Evolutionary conservation across 2,888 invertebrate genomes (phyloP).

Genomic region (Oscheius myriophilus): DNA sequence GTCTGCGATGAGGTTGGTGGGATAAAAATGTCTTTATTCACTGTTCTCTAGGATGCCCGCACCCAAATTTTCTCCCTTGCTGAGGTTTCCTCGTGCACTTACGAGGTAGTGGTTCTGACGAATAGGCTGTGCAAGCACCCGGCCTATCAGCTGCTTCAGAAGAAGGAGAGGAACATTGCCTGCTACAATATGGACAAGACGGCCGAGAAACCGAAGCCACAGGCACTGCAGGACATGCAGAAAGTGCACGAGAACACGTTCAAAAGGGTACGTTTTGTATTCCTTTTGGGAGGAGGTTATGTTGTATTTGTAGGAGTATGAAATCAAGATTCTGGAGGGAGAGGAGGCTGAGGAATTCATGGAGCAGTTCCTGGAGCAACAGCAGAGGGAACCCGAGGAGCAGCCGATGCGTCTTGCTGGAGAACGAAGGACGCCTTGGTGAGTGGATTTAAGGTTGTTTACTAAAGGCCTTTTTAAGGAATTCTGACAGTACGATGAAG

Average conservation of each 20-base stretch:
- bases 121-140: constrained; percentile 89
- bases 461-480: constrained; percentile 1
- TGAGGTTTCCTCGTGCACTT: constrained; percentile 83
- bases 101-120: constrained; percentile 89
- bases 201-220: constrained; percentile 69
- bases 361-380: neutral
- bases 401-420: constrained; percentile 5
- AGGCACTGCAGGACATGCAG: constrained; percentile 48
- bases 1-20: constrained; percentile 59
- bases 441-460: neutral
- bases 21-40: neutral
- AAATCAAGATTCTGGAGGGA: constrained; percentile 5
- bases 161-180: constrained; percentile 56
- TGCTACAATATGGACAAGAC: constrained; percentile 63
- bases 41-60: neutral
- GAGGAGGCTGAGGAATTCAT: constrained; percentile 13
- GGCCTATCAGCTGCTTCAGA: constrained; percentile 74
- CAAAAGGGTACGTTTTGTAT: constrained; percentile 32
- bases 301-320: constrained; percentile 10
- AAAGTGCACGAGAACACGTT: constrained; percentile 44
- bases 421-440: constrained; percentile 10
- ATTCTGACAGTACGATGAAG: constrained; percentile 22
- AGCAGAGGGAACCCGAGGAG: neutral
- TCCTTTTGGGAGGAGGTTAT: too few relatives aligned
- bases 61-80: constrained; percentile 1